Base-by-base conservation (phyloP, 2,888 invertebrate species). In the Tetanocera ferruginea region DNA sequence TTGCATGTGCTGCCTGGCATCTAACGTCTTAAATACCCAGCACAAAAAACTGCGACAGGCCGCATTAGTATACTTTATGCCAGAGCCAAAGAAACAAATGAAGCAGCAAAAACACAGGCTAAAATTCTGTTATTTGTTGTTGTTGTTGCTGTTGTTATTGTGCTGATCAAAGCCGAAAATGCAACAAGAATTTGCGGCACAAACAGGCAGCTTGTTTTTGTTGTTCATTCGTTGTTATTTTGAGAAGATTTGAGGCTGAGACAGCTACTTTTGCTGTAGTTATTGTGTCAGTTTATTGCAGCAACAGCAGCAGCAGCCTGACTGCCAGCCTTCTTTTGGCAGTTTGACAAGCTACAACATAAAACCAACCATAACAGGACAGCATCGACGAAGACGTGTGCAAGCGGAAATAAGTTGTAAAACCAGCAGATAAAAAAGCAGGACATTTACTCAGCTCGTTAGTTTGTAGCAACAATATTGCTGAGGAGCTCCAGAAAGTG, bases 371-470 rank as follows among this genome's bases (percentile, higher is more conserved):
- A 19, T n/a, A 19, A 19, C 8, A 19, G n/a, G 55, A 19, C 19
- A 19, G 55, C 55, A 23, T 19, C 55, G 1, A 23, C 19, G 6
- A 23, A 23, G n/a, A n/a, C 23, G 55, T 55, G n/a, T 55, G 55
- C 55, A 55, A n/a, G 23, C 55, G 55, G 55, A 55, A 55, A n/a
- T 55, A 55, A 55, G 55, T 55, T 55, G 55, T 55, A 55, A 55
- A 55, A 55, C 55, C 19, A 55, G 23, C 55, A 55, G 55, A 55
- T 55, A 19, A 55, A 43, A 43, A 55, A 55, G 52, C 55, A 55
- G 55, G 55, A 23, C 55, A 55, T 55, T 55, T 19, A 55, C 55
- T 55, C 55, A 55, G 55, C 55, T 55, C 55, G 55, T 55, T 55
- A 55, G 55, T 19, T n/a, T 19, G 23, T 55, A 23, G 43, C 43